Percentiles rank a stretch among this genome's conserved stretches.
Evolutionary conservation across 2,888 invertebrate genomes (phyloP).

Genomic region (Lagria hirta): DNA sequence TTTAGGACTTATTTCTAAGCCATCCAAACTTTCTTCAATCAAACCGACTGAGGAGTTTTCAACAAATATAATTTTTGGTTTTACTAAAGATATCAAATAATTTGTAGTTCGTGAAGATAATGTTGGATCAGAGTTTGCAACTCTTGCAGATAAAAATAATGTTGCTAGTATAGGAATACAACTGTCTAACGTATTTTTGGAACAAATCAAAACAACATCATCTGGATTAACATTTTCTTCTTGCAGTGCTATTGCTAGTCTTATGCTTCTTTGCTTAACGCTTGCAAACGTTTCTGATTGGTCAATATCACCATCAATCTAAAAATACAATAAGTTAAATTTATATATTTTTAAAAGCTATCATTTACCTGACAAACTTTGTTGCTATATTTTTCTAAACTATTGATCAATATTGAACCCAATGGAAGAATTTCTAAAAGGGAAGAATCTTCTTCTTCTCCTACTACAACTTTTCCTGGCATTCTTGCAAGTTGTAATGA

Average conservation of each 20-base stretch:
- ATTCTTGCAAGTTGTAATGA: too few relatives aligned
- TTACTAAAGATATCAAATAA: constrained; percentile 35
- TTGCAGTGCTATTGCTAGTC: constrained; percentile 53
- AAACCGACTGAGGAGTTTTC: constrained; percentile 29
- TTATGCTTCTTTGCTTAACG: constrained; percentile 47
- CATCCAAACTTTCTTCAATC: constrained; percentile 30
- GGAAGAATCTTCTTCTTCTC: too few relatives aligned
- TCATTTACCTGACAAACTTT: constrained; percentile 16
- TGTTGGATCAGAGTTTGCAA: constrained; percentile 41
- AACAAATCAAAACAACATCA: constrained; percentile 56
- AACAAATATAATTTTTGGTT: constrained; percentile 42
- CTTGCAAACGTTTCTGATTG: constrained; percentile 20
- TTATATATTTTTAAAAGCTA: constrained; percentile 2
- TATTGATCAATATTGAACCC: constrained; percentile 14
- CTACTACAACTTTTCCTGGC: too few relatives aligned
- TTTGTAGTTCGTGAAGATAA: constrained; percentile 33
- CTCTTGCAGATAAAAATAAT: constrained; percentile 52
- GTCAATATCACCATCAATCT: constrained; percentile 22
- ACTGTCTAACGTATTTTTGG: constrained; percentile 54
- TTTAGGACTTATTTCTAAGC: constrained; percentile 24
- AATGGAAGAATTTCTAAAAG: too few relatives aligned
- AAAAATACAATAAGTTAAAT: constrained; percentile 5
- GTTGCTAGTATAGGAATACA: constrained; percentile 55
- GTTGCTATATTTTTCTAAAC: constrained; percentile 3
- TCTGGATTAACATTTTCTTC: constrained; percentile 50